Percentiles rank a stretch among this genome's conserved stretches.
These are phyloP conservation scores for Intellagama lesueurii DNA, from an alignment of 2,797 vertebrate species.

Conservation along the genomic window DNA sequence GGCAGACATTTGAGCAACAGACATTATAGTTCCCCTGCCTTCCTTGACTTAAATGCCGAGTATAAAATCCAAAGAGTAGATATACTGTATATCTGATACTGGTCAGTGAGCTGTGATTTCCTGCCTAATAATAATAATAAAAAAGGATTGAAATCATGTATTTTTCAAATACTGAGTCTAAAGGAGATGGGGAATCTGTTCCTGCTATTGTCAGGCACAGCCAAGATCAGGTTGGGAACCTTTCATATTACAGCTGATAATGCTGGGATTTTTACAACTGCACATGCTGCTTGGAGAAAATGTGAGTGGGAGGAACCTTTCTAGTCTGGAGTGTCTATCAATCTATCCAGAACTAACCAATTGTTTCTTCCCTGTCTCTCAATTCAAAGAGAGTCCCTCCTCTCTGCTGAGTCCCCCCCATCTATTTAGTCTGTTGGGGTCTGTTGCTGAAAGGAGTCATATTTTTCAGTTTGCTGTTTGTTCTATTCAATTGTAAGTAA, in stretches of 20 bases:
- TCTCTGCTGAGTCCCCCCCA: too few species aligned
- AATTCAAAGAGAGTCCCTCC: too few species aligned
- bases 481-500: too few species aligned
- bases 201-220: neutral
- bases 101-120: neutral
- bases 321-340: too few species aligned
- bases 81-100: neutral
- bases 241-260: neutral
- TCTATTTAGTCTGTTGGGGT: too few species aligned
- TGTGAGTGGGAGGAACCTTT: too few species aligned
- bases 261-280: neutral
- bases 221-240: neutral
- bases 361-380: too few species aligned
- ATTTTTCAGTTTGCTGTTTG: too few species aligned
- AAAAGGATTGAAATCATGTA: neutral
- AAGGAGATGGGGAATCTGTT: neutral
- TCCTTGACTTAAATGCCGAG: neutral
- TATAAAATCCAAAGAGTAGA: constrained; percentile 17
- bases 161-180: neutral
- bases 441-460: too few species aligned
- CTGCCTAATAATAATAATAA: neutral
- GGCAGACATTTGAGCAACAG: constrained; percentile 1
- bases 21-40: neutral
- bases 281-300: too few species aligned
- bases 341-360: too few species aligned